Base-by-base conservation (phyloP, 2,888 invertebrate genomes). In the Amphimallon solstitiale region DNA sequence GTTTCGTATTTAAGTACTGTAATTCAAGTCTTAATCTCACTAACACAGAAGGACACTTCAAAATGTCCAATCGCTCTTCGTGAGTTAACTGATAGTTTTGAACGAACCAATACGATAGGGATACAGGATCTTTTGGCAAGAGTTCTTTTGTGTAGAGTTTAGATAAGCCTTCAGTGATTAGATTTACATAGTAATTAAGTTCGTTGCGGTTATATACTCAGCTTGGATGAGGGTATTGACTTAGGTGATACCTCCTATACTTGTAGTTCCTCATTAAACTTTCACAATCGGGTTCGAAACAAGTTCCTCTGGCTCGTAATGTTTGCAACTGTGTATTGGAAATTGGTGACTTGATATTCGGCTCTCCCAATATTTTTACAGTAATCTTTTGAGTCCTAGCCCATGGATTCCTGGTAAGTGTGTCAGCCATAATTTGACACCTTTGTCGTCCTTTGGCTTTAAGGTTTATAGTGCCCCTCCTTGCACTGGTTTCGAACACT, bases 61-160 rank as follows among this genome's bases (percentile, higher is more conserved):
- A 85, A 56, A 93, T 83, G 10, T 84, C 81, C 23, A 90, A 81
- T 72, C 90, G 83, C 73, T 89, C 87, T 14, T 82, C 82, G 72
- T 92, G 89, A 54, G 87, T 87, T 14, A 93, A 81, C 34, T 92
- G 90, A 52, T 93, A 84, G 81, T 92, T 92, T 70, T 91, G 90
- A 9, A 90, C 90, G 59, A 93, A 87, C 93, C 94, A 94, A 80
- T 89, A 94, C 0, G 92, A 92, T 68, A 94, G 82, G 66, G 89
- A 87, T 6, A 86, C 83, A 0, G 91, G 89, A 81, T 92, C 90
- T 38, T 81, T 82, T 2, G 92, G 91, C 80, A 91, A 84, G 65
- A 84, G 85, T 70, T 85, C 83, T 74, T 75, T 74, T 37, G 71
- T 65, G 70, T 76, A 80, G 72, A 68, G 74, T 52, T 74, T 73